Base-by-base conservation (phyloP, 2,797 vertebrate species). In the Gambelia wislizenii region DNA sequence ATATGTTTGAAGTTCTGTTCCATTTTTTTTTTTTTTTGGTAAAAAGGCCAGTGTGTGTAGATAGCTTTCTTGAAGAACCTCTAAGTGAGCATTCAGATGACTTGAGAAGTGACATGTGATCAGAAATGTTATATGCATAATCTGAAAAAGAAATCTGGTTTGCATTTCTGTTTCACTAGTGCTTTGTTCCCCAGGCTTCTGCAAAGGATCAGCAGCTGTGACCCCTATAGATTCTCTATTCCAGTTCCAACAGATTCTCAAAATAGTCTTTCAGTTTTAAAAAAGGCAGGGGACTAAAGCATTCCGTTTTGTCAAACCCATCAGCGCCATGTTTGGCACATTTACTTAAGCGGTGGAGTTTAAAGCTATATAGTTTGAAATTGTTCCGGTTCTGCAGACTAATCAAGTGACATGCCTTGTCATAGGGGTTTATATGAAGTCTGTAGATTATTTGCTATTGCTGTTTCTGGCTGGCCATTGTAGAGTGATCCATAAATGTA, bases 311-410 rank as follows among this genome's bases (percentile, higher is more conserved):
- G 36, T 61, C n/a, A 59, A 25, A 4, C 20, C 39, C 13, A 27
- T 30, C 42, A 42, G 6, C 30, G 44, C 39, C 39, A 83, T n/a
- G 84, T 89, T 85, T 83, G 84, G 67, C 82, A 36, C 25, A 67
- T 92, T 90, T 56, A 42, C 61, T 81, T 54, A 79, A 84, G 83
- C 83, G 54, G 64, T 52, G 69, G 79, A 91, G 94, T 95, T 90
- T 80, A 91, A 88, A 85, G 18, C 70, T 44, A 76, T 61, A 89
- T 47, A 76, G 54, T 86, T 79, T 61, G 83, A 20, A 0, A 89
- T 79, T 59, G 1, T 87, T 2, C 10, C 84, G 33, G 2, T 85
- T 36, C 49, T 84, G 70, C 85, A 20, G 54, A 44, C 64, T 74
- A 77, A 81, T 83, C 80, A 90, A 89, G 82, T 67, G 33, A 67